Evolutionary conservation across 2,888 invertebrate species (phyloP).

Genomic region (Nomada goodeniana): DNA sequence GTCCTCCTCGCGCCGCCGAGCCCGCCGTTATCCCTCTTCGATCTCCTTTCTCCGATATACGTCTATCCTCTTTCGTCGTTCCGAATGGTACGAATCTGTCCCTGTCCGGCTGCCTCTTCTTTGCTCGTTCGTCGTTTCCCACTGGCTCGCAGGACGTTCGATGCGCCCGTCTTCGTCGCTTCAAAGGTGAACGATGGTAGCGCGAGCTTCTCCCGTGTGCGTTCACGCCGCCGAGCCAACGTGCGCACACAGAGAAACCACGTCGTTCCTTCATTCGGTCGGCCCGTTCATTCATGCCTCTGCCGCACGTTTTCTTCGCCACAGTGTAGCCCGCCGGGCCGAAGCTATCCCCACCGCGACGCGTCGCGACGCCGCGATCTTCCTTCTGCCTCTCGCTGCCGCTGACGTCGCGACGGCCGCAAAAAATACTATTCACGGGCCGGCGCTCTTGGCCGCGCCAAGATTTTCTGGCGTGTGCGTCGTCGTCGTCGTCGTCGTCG

Average conservation of each 20-base stretch:
- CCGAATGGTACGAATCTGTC: neutral
- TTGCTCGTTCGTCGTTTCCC: neutral
- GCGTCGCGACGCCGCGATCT: conserved; percentile 8
- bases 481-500: too few relatives aligned
- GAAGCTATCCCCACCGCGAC: neutral
- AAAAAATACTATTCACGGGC: conserved; percentile 28
- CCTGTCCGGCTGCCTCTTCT: neutral
- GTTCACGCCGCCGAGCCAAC: neutral
- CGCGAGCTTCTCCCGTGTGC: conserved; percentile 15
- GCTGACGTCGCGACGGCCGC: conserved; percentile 38
- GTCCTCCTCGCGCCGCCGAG: conserved; percentile 18
- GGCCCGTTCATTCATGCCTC: conserved; percentile 78
- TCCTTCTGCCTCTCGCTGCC: conserved; percentile 41
- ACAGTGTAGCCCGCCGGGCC: conserved; percentile 53
- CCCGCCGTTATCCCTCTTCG: neutral
- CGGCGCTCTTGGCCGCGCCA: conserved; percentile 22
- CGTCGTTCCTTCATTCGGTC: conserved; percentile 76
- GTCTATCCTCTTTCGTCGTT: neutral
- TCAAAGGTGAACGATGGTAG: neutral
- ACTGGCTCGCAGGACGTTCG: neutral
- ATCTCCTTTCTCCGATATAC: neutral
- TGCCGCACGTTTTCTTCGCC: conserved; percentile 62
- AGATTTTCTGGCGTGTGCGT: conserved; percentile 14
- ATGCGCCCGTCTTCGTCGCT: conserved; percentile 1
- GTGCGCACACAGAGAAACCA: conserved; percentile 15